These are phyloP conservation scores for Ornithoptera alexandrae DNA, from an alignment of 2,888 invertebrate genomes.

Conservation along the genomic window DNA sequence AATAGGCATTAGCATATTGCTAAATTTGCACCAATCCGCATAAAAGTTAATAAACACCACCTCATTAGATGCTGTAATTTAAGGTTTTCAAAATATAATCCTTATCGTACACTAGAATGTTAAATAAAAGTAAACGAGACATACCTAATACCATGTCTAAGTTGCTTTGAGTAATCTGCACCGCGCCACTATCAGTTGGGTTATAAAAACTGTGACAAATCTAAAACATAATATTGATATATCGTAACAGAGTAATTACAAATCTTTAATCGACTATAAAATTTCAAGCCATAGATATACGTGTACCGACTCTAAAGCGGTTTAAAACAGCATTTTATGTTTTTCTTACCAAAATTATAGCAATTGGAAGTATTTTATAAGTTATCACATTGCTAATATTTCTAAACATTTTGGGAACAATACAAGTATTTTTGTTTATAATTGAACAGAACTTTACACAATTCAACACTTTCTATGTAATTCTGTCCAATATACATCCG, in stretches of 20 bases:
- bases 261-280: constrained; percentile 62
- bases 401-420: constrained; percentile 29
- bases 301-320: constrained; percentile 39
- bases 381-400: constrained; percentile 33
- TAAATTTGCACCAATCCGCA: constrained; percentile 99
- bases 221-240: constrained; percentile 66
- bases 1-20: constrained; percentile 96
- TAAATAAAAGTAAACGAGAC: constrained; percentile 39
- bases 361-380: constrained; percentile 52
- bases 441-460: constrained; percentile 27
- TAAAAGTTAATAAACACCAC: constrained; percentile 99
- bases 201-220: constrained; percentile 83
- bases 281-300: constrained; percentile 53
- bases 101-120: constrained; percentile 9
- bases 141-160: constrained; percentile 92
- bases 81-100: constrained; percentile 19
- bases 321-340: constrained; percentile 31
- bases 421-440: constrained; percentile 17
- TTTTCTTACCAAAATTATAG: constrained; percentile 63
- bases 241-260: constrained; percentile 56
- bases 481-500: constrained; percentile 32
- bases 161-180: constrained; percentile 88
- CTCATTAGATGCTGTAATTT: constrained; percentile 92
- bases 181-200: constrained; percentile 89
- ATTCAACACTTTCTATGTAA: constrained; percentile 28